Conservation (phyloP, 2,113 vertebrate species). For the Mesocricetus auratus region DNA sequence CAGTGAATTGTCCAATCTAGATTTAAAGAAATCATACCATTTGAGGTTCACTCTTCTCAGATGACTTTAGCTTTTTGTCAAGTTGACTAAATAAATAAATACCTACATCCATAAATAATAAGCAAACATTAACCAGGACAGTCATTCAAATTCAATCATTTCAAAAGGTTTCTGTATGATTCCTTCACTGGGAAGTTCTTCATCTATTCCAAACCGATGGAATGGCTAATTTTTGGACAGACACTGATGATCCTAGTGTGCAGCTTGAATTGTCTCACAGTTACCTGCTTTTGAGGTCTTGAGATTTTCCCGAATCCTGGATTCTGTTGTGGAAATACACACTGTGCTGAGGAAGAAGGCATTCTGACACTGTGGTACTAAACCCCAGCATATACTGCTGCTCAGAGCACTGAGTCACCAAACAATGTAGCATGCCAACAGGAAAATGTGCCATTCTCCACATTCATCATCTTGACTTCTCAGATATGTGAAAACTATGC, state of each 20-base stretch:
- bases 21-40: not conserved
- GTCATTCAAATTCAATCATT: not conserved
- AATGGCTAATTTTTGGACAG: not conserved
- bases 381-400: not conserved
- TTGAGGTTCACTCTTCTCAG: not conserved
- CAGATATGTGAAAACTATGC: not conserved
- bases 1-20: not conserved
- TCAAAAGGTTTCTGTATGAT: not conserved
- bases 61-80: not conserved
- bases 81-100: not conserved
- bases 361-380: too few species aligned
- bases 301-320: not conserved
- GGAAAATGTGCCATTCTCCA: not conserved
- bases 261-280: conserved; percentile 13
- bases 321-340: not conserved
- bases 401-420: not conserved
- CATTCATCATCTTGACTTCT: not conserved
- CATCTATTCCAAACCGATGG: not conserved
- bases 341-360: not conserved
- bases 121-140: too few species aligned
- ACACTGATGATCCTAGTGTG: not conserved
- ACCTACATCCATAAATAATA: not conserved
- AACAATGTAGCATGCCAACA: not conserved
- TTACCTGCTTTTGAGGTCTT: not conserved
- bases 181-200: not conserved